These are phyloP conservation scores for Neria commutata DNA, from an alignment of 2,888 invertebrate species.

Conservation along the genomic window DNA sequence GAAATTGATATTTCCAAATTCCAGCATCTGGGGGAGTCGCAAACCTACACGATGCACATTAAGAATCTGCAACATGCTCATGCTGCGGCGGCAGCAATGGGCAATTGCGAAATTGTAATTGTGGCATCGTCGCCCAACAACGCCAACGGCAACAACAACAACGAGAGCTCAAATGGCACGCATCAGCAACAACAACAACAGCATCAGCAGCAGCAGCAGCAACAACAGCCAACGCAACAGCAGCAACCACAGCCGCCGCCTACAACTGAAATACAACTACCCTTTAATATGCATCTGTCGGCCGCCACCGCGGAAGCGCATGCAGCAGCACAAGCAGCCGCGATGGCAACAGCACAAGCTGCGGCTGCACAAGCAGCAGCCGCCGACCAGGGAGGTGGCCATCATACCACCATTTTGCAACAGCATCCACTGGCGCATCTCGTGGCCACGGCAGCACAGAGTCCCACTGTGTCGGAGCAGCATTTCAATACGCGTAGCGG, in stretches of 20 bases:
- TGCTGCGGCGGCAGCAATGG: conserved; percentile 57
- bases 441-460: conserved; percentile 50
- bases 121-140: conserved; percentile 52
- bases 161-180: conserved; percentile 23
- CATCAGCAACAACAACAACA: conserved; percentile 35
- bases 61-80: conserved; percentile 57
- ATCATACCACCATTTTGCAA: conserved; percentile 38
- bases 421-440: conserved; percentile 51
- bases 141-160: conserved; percentile 41
- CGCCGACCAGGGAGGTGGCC: conserved; percentile 39
- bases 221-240: conserved; percentile 49
- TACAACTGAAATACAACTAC: conserved; percentile 55
- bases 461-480: conserved; percentile 47
- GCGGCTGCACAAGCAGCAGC: conserved; percentile 58
- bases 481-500: conserved; percentile 50
- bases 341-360: conserved; percentile 59
- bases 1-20: not conserved
- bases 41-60: conserved; percentile 50
- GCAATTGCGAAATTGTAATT: conserved; percentile 60
- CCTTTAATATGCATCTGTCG: conserved; percentile 56
- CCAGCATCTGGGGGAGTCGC: not conserved
- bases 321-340: conserved; percentile 57
- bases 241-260: conserved; percentile 44
- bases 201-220: conserved; percentile 42
- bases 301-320: conserved; percentile 56